phyloP scores from a whole-genome alignment of 2,888 invertebrate species.

The Glaucopsyche alexis region DNA sequence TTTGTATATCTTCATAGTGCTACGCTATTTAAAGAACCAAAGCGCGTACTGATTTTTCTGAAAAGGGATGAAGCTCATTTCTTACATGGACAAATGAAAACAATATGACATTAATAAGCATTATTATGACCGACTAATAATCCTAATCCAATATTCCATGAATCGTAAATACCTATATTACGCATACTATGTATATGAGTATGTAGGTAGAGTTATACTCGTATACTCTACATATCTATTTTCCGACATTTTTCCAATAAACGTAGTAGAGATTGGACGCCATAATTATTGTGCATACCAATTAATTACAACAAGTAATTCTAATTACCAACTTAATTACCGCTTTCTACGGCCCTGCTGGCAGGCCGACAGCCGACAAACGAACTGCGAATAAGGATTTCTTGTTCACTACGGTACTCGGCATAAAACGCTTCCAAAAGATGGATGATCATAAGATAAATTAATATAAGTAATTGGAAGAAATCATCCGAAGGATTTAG shows the following conservation, averaged over 20 bases:
- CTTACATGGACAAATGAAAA: not conserved
- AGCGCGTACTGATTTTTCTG: not conserved
- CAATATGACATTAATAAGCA: not conserved
- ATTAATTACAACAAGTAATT: slow-evolving; percentile 32
- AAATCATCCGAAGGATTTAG: slow-evolving; percentile 56
- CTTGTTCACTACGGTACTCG: slow-evolving; percentile 3
- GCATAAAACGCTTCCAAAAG: slow-evolving; percentile 28
- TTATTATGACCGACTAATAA: not conserved
- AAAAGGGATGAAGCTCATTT: not conserved
- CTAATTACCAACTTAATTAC: slow-evolving; percentile 19
- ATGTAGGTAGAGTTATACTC: not conserved
- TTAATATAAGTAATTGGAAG: slow-evolving; percentile 70
- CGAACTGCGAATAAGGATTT: slow-evolving; percentile 12
- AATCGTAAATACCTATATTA: too few species aligned
- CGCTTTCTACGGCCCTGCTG: not conserved
- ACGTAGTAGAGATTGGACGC: not conserved
- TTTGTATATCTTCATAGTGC: slow-evolving; percentile 19
- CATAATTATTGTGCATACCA: slow-evolving; percentile 30
- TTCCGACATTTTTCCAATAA: slow-evolving; percentile 13
- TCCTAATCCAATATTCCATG: too few species aligned
- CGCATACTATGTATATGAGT: too few species aligned
- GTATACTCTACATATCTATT: not conserved
- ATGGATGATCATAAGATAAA: slow-evolving; percentile 65
- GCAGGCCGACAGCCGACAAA: not conserved
- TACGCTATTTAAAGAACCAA: not conserved